Base-by-base conservation (phyloP, 2,888 invertebrate genomes). In the Stenolophus ochropezus region DNA sequence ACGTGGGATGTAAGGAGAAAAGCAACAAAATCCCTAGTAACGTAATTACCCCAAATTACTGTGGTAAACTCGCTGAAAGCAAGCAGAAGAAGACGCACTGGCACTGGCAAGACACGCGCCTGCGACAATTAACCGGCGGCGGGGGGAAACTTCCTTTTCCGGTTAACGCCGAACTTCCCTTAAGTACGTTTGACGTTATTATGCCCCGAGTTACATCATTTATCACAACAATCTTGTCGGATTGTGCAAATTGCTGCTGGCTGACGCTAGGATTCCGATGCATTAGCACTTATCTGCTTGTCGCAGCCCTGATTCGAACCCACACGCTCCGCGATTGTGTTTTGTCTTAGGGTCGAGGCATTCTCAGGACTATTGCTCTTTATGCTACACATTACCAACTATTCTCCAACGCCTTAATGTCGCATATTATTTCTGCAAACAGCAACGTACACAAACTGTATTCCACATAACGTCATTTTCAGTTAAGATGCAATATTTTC, bases 111-210 rank as follows among this genome's bases (percentile, higher is more conserved):
- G 11, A 11, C 4, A 1, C 33, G 33, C 33, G 33, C 33, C 33
- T 11, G 42, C 73, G 73, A 73, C 73, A 73, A 73, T 73, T 73
- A 73, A 73, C 73, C 73, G 73, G 14, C 73, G 73, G 71, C 42
- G 71, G 73, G 73, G 75, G 75, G 53, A 51, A 53, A 53, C 75
- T 53, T 75, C 75, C 75, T 25, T 49, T 75, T 75, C 75, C 75
- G 75, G 75, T 56, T 75, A 51, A 53, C 75, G 75, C 75, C 75
- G 75, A 75, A 75, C 53, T 75, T 75, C 75, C 75, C 75, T 74
- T 78, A 78, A 78, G 78, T 78, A 78, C 61, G 78, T 78, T 78
- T 78, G 78, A 78, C 78, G 78, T 78, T 78, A 78, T 78, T 78
- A 78, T 78, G 56, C 69, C 49, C 51, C 20, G 77, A 18, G 77